Evolutionary conservation across 2,797 vertebrate species (phyloP), one percentile per base, ranked within the genome.

Genomic region (Anniella stebbinsi): DNA sequence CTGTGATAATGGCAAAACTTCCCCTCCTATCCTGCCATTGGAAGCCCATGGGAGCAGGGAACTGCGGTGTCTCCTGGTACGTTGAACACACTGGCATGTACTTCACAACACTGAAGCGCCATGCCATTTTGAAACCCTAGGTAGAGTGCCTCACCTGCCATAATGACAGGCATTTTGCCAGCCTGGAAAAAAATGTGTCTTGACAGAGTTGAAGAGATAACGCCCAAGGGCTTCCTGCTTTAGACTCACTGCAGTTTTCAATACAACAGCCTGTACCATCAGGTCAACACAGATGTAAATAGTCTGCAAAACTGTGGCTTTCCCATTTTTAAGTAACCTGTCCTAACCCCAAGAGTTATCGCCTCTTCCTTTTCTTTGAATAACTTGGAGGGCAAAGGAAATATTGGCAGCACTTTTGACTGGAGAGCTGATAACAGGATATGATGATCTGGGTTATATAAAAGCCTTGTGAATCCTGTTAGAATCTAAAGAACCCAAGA

Each of bases 391-490:
- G 23, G 69, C 86, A 80, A 38, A 85, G 28, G 21, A 82, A 80
- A 76, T 80, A 73, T 2, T 81, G 54, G 63, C 13, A 81, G 36
- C 72, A n/a, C 17, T 86, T 93, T 90, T 93, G 88, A 84, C 70
- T 48, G 57, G 70, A 85, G 93, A 76, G 25, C 78, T 63, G 15
- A 11, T 18, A 60, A 6, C 69, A 3, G 17, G 86, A 70, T 91
- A 91, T 87, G 23, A 6, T 38, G 57, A 86, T 89, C 93, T 88
- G 84, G 69, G 5, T 82, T 90, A 91, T 38, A 85, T 75, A 75
- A 90, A 78, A 91, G 18, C 13, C 5, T 66, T 33, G 81, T 83
- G 75, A 93, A 8, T 91, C 77, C 4, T 87, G 57, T 76, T 69
- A 72, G 21, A 86, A 41, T 67, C 80, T 75, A n/a, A 63, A 84